Conservation (phyloP, 2,113 vertebrate genomes). For the Eurystomus gularis region DNA sequence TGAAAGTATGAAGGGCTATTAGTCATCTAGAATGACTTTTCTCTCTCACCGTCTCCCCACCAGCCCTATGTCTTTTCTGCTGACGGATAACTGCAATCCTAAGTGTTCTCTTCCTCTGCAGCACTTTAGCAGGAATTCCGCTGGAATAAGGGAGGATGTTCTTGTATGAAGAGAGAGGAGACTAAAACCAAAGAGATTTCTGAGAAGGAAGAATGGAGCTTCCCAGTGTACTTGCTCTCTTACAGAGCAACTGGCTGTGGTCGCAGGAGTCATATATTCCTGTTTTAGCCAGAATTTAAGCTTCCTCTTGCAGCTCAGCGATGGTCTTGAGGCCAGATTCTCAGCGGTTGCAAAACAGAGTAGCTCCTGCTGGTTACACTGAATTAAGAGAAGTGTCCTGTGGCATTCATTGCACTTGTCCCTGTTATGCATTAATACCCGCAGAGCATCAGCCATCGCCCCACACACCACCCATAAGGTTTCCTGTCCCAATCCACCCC, state of each 20-base stretch:
- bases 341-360: neutral
- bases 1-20: neutral
- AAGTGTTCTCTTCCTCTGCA: neutral
- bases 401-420: neutral
- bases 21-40: neutral
- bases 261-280: neutral
- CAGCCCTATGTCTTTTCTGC: neutral
- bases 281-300: neutral
- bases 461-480: neutral
- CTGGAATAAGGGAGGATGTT: neutral
- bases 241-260: neutral
- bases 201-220: neutral
- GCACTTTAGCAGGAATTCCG: neutral
- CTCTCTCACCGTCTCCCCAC: neutral
- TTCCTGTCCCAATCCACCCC: slow-evolving; percentile 44
- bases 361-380: neutral
- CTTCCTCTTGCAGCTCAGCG: neutral
- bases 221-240: neutral
- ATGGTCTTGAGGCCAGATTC: neutral
- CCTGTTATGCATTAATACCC: neutral
- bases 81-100: neutral
- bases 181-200: neutral
- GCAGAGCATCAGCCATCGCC: neutral
- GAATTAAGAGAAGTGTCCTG: neutral
- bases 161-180: neutral